Base-by-base conservation (phyloP, 2,888 invertebrate genomes). In the Aplocera efformata region DNA sequence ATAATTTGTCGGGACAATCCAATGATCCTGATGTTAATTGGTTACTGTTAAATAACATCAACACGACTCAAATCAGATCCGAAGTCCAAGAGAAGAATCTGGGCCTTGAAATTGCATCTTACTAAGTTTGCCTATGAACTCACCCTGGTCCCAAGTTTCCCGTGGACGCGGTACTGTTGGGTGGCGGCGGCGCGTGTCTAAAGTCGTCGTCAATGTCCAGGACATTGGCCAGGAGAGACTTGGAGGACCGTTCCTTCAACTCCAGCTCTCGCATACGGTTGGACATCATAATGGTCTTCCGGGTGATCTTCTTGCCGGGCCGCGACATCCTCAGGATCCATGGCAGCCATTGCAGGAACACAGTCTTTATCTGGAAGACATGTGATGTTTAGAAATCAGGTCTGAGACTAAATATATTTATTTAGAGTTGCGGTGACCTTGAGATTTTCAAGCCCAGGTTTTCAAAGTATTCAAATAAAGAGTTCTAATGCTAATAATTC, bases 341-440 rank as follows among this genome's bases (percentile, higher is more conserved):
- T 48, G 99, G 99, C 74, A 99, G 90, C 98, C 98, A 98, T 90
- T 97, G 96, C 60, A 99, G 93, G 84, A 99, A 96, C 68, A 98
- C 92, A 63, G 94, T 93, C 88, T 96, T 96, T 71, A 98, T 95
- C 99, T 99, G 84, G 26, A 23, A 56, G 53, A 40, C 24, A 42
- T 47, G 35, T 27, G 8, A n/a, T 22, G 20, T 10, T 28, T 21
- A 7, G 4, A 33, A 10, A 10, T 7, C n/a, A 11, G 9, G 10
- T 8, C 9, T 8, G 25, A 8, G n/a, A 7, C 5, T 1, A 2
- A 25, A 9, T 2, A 1, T 7, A 8, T 5, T 8, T 8, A n/a
- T 26, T 11, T 7, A 23, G 3, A 6, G 13, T 5, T 17, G 13
- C 13, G n/a, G n/a, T n/a, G n/a, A n/a, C n/a, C n/a, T n/a, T n/a